phyloP scores from a whole-genome alignment of 2,888 invertebrate genomes.

The Kryphioiulus occultus region DNA sequence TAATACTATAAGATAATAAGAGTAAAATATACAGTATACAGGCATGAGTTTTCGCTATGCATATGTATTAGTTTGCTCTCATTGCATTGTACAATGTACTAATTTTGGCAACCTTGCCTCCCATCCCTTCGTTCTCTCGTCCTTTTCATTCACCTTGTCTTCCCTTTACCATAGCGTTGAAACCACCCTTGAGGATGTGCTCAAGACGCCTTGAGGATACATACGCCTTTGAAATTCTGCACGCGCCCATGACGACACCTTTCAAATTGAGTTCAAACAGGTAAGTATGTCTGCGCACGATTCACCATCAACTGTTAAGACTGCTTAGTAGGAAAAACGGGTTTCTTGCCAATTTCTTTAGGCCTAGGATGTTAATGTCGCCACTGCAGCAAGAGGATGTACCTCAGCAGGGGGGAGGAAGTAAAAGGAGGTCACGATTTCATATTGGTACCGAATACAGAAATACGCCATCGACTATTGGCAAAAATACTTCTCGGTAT shows the following conservation, averaged over 20 bases:
- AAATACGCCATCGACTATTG: neutral
- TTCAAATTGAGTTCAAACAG: conserved; percentile 19
- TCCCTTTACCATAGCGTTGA: neutral
- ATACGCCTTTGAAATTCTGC: neutral
- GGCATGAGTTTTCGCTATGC: no score
- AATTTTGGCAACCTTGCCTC: neutral
- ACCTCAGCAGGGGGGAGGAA: neutral
- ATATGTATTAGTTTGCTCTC: neutral
- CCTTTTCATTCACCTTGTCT: neutral
- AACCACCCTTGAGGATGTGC: conserved; percentile 3
- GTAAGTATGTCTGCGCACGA: conserved; percentile 15
- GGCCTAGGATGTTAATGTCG: conserved; percentile 3
- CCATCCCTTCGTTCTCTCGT: neutral
- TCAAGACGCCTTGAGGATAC: neutral
- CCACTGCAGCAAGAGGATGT: neutral
- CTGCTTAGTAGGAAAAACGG: neutral
- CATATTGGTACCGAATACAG: neutral
- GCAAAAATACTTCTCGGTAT: neutral
- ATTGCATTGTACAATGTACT: neutral
- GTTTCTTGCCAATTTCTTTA: conserved; percentile 9
- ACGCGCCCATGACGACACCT: neutral
- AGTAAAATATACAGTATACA: no score
- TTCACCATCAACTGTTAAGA: neutral
- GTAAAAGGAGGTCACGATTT: neutral
- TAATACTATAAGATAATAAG: no score